Conservation (phyloP, 2,797 vertebrate genomes). For the Cirrhinus molitorella region DNA sequence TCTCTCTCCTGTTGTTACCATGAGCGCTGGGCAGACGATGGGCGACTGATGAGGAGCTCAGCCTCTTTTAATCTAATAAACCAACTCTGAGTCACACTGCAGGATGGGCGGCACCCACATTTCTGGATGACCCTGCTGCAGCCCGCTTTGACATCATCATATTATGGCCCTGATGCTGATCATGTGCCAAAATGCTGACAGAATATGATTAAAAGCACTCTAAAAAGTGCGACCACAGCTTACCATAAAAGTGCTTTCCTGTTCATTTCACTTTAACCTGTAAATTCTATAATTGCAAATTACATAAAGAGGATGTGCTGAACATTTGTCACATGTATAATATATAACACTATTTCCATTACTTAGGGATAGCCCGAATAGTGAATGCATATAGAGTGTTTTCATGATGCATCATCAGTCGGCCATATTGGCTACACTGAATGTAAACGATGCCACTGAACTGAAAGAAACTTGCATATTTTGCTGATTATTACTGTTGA, state of each 20-base stretch:
- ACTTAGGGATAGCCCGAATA: no score
- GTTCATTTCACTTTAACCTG: neutral
- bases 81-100: conserved; percentile 39
- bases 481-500: no score
- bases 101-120: conserved; percentile 43
- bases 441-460: no score
- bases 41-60: conserved; percentile 28
- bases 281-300: conserved; percentile 1
- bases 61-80: conserved; percentile 47
- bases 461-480: no score
- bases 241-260: conserved; percentile 14
- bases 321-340: no score
- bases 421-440: no score
- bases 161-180: conserved; percentile 1
- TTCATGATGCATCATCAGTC: no score
- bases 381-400: no score
- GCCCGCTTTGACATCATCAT: conserved; percentile 32
- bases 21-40: neutral
- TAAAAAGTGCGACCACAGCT: neutral
- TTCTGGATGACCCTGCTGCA: conserved; percentile 50
- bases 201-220: neutral
- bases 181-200: conserved; percentile 11
- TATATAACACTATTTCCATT: neutral
- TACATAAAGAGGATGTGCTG: neutral
- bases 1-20: conserved; percentile 22